Conservation (phyloP, 2,888 invertebrate genomes). For the Petrophora chlorosata region DNA sequence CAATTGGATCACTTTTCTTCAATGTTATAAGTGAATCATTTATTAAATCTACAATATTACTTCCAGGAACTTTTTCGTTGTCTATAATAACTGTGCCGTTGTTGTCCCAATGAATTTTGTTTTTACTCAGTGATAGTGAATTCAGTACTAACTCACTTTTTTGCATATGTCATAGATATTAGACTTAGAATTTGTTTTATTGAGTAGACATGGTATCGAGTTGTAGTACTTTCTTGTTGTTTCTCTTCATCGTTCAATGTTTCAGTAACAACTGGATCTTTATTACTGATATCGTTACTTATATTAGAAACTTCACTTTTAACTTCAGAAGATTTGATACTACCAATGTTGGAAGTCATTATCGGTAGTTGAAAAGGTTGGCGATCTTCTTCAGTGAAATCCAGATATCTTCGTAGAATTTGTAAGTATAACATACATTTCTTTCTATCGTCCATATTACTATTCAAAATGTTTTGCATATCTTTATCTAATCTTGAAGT, state of each 20-base stretch:
- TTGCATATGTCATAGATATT: constrained; percentile 27
- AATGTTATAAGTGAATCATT: constrained; percentile 39
- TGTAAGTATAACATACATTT: constrained; percentile 38
- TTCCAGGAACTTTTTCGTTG: constrained; percentile 29
- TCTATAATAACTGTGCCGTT: constrained; percentile 34
- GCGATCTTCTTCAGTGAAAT: constrained; percentile 31
- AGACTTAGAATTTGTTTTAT: constrained; percentile 12
- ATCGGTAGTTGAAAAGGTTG: constrained; percentile 16
- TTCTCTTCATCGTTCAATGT: constrained; percentile 3
- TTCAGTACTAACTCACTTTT: constrained; percentile 30
- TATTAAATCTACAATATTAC: constrained; percentile 42
- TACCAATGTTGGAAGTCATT: too few species aligned
- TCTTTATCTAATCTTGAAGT: constrained; percentile 25
- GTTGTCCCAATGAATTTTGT: constrained; percentile 29
- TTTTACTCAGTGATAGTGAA: constrained; percentile 14
- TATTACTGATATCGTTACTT: constrained; percentile 4
- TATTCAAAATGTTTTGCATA: constrained; percentile 32
- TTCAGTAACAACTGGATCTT: constrained; percentile 7
- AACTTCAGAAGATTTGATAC: too few species aligned
- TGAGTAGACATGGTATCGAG: constrained; percentile 25
- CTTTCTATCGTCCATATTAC: constrained; percentile 31
- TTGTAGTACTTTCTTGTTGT: neutral
- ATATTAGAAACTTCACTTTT: neutral
- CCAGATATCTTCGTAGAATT: constrained; percentile 37
- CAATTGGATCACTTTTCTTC: constrained; percentile 37